phyloP scores from a whole-genome alignment of 2,888 invertebrate species.

The Entomobrya multifasciata region DNA sequence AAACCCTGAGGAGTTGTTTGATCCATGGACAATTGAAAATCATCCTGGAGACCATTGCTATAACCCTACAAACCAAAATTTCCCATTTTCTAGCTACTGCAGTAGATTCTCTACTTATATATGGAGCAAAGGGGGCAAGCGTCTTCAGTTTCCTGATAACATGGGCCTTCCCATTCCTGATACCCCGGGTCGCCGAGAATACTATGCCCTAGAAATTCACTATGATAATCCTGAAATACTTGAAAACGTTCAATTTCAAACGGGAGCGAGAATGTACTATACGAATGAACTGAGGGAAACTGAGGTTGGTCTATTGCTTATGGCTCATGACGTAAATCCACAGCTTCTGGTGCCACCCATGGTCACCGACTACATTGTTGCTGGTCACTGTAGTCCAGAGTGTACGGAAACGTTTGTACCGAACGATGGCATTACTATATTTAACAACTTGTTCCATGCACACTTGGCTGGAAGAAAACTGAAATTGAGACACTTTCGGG shows the following conservation, averaged over 20 bases:
- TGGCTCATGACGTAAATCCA: constrained; percentile 82
- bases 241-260: constrained; percentile 83
- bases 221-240: constrained; percentile 87
- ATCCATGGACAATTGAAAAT: not conserved
- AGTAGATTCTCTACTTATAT: too few species aligned
- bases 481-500: constrained; percentile 41
- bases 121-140: constrained; percentile 82
- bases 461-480: constrained; percentile 82
- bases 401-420: constrained; percentile 86
- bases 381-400: constrained; percentile 90
- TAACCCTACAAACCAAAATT: not conserved
- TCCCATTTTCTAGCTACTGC: not conserved
- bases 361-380: constrained; percentile 88
- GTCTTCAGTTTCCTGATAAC: constrained; percentile 88
- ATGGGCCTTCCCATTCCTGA: constrained; percentile 92
- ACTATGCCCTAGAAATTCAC: constrained; percentile 90
- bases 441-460: constrained; percentile 91
- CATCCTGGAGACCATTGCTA: constrained; percentile 41
- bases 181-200: constrained; percentile 87
- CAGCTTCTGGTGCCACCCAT: constrained; percentile 86
- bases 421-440: constrained; percentile 88
- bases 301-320: constrained; percentile 82
- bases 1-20: constrained; percentile 50
- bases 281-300: constrained; percentile 85
- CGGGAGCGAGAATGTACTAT: constrained; percentile 90